Evolutionary conservation across 2,888 invertebrate species (phyloP).

Genomic region (Eupithecia tripunctaria): DNA sequence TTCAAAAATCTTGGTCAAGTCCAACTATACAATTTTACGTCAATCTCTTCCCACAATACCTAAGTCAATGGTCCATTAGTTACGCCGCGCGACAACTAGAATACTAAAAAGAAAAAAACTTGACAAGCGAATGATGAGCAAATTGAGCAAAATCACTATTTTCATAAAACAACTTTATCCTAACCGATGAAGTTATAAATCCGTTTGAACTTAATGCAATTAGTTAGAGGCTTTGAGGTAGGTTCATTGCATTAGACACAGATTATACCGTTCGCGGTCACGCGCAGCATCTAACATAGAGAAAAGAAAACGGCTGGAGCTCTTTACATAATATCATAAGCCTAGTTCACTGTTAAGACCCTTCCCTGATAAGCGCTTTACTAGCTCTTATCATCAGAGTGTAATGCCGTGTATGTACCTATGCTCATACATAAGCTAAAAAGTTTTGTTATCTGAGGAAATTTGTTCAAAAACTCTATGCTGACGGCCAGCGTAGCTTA

Average conservation of each 20-base stretch:
- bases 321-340: constrained; percentile 1
- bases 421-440: no score
- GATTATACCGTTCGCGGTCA: constrained; percentile 36
- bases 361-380: not conserved
- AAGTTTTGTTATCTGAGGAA: not conserved
- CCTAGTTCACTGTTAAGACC: not conserved
- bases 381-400: not conserved
- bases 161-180: not conserved
- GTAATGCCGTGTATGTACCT: no score
- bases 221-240: constrained; percentile 33
- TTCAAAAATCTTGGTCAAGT: no score
- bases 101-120: not conserved
- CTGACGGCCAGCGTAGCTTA: no score
- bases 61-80: not conserved
- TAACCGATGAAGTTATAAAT: not conserved
- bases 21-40: not conserved
- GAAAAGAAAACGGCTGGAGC: constrained; percentile 21
- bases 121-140: not conserved
- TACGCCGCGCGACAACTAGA: not conserved
- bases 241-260: constrained; percentile 34
- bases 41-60: not conserved
- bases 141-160: not conserved
- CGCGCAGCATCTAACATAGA: constrained; percentile 40
- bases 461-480: not conserved
- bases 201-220: constrained; percentile 14